Evolutionary conservation across 2,888 invertebrate genomes (phyloP).

Genomic region (Himalopsyche anomala): DNA sequence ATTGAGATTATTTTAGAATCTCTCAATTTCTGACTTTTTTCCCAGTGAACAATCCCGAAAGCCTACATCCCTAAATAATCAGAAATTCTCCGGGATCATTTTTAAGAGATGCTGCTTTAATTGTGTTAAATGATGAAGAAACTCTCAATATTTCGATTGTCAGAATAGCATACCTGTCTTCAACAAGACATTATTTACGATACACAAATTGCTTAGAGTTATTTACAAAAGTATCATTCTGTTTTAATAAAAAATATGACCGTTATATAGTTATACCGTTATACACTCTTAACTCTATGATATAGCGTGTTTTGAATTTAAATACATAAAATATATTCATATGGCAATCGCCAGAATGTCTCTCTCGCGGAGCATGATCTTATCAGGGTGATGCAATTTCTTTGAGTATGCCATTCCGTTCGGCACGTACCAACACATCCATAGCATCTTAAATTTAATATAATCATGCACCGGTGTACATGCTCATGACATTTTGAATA

Average conservation of each 20-base stretch:
- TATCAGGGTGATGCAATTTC: constrained; percentile 18
- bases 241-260: too few species aligned
- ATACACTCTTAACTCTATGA: not conserved
- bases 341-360: not conserved
- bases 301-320: not conserved
- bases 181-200: too few species aligned
- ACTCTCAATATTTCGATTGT: too few species aligned
- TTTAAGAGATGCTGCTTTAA: too few species aligned
- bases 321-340: not conserved
- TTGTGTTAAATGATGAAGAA: too few species aligned
- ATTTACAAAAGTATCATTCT: not conserved
- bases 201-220: too few species aligned
- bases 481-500: not conserved
- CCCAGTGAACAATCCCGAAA: too few species aligned
- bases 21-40: too few species aligned
- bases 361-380: not conserved
- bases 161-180: too few species aligned
- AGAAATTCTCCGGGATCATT: too few species aligned
- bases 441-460: constrained; percentile 17
- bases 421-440: not conserved
- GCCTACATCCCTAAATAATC: too few species aligned
- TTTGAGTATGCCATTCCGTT: constrained; percentile 1
- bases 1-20: too few species aligned
- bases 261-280: not conserved
- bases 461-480: not conserved